Evolutionary conservation across 2,113 vertebrate species (phyloP), one percentile per base, ranked within the genome.

Genomic region (Heteronetta atricapilla): DNA sequence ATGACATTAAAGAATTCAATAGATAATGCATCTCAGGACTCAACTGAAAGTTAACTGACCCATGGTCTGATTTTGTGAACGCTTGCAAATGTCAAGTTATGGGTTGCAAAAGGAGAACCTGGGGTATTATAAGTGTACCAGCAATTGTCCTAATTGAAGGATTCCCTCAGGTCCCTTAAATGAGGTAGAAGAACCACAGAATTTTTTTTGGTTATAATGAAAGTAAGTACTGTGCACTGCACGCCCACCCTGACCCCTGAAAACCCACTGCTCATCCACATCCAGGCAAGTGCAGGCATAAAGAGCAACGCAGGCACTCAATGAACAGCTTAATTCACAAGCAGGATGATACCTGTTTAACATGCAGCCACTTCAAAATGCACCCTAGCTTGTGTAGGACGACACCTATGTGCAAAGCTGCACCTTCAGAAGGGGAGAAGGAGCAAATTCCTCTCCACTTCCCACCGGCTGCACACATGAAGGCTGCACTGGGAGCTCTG

Each of bases 401-500:
- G 5, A 68, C 20, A 75, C 8, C 17, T 85, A 17, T 18, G 38
- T 13, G 18, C 28, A 86, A 82, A 86, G 21, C 23, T 74, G 16
- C 13, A 11, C n/a, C n/a, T 70, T 73, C 23, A 52, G 66, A 50
- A 72, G 44, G 9, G 79, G 33, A 79, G 59, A 12, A 31, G 29
- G 23, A 81, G 64, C 70, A 34, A 79, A 67, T 82, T 78, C 11
- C 22, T 78, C 29, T 73, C 22, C 6, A 2, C 5, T 73, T 63
- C 55, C 46, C 50, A 23, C 22, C 21, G 22, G 16, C n/a, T 1
- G 1, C 6, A 1, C 31, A 8, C 60, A 31, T 1, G 3, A 62
- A 38, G 48, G 73, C 34, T 79, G 48, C 17, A 63, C 13, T 23
- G 38, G 60, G 20, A 87, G 28, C 34, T 40, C 1, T 29, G 36